These are phyloP conservation scores for Cenopis cana DNA, from an alignment of 2,888 invertebrate genomes.

Conservation along the genomic window DNA sequence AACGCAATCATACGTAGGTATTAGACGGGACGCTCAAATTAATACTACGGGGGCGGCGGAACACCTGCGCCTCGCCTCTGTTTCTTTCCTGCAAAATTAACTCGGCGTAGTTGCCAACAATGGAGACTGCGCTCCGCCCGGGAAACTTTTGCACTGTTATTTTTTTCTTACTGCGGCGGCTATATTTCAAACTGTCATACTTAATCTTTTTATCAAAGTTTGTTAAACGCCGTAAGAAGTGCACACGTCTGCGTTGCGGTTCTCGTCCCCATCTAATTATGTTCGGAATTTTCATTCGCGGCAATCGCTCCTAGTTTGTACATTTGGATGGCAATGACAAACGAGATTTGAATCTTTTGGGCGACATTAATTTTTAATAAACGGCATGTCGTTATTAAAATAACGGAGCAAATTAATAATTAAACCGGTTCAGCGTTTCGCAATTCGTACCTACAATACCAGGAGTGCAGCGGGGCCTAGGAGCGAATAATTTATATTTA, in stretches of 20 bases:
- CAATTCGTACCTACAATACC: conserved; percentile 68
- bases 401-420: conserved; percentile 60
- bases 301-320: conserved; percentile 37
- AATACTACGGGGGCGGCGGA: conserved; percentile 70
- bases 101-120: conserved; percentile 77
- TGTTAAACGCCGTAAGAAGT: conserved; percentile 81
- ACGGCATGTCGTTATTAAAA: conserved; percentile 33
- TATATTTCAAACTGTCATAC: conserved; percentile 85
- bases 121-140: conserved; percentile 66
- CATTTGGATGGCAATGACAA: conserved; percentile 25
- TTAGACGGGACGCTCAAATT: conserved; percentile 80
- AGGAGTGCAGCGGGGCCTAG: conserved; percentile 78
- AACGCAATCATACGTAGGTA: conserved; percentile 77
- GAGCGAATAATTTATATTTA: conserved; percentile 85
- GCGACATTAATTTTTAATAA: conserved; percentile 29
- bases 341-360: conserved; percentile 23
- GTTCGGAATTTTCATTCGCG: conserved; percentile 64
- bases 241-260: conserved; percentile 74
- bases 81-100: conserved; percentile 83
- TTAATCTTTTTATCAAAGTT: conserved; percentile 86
- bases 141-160: conserved; percentile 77
- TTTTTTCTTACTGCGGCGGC: conserved; percentile 78
- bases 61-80: conserved; percentile 77
- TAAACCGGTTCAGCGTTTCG: conserved; percentile 75
- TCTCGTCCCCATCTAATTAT: conserved; percentile 79